A percentile compares a stretch with the other conserved stretches of the same genome.
phyloP scores from a whole-genome alignment of 2,888 invertebrate species.

The Caenorhabditis macrosperma region DNA sequence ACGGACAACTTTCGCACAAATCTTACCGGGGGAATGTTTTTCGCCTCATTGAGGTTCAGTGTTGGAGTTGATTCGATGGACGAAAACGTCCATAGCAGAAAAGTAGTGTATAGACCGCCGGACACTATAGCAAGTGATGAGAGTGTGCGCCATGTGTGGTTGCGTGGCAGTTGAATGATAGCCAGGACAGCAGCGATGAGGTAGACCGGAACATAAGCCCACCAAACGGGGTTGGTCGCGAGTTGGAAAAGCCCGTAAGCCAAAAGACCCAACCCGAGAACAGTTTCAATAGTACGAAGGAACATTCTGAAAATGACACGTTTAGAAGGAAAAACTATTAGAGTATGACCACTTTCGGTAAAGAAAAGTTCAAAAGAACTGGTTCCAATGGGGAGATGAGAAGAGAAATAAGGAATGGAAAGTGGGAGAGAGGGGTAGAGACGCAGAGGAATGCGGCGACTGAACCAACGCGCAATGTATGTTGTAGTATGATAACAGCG shows the following conservation, averaged over 20 bases:
- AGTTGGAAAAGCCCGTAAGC: conserved; percentile 23
- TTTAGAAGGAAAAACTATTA: background rate
- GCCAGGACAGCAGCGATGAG: conserved; percentile 20
- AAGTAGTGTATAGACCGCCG: conserved; percentile 41
- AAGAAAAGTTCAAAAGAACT: conserved; percentile 20
- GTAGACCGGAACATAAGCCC: conserved; percentile 47
- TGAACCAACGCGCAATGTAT: conserved; percentile 28
- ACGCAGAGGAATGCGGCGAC: conserved; percentile 23
- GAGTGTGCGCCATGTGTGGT: conserved; percentile 39
- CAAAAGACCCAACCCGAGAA: conserved; percentile 30
- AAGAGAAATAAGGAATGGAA: conserved; percentile 7
- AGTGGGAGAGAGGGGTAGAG: conserved; percentile 1
- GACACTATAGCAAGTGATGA: conserved; percentile 37
- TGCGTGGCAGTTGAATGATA: conserved; percentile 30
- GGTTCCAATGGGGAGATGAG: conserved; percentile 9
- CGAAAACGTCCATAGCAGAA: conserved; percentile 49
- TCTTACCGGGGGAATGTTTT: conserved; percentile 40
- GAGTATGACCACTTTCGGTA: conserved; percentile 29
- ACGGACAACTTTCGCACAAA: no score
- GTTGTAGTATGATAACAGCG: conserved; percentile 52
- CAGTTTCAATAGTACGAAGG: conserved; percentile 16
- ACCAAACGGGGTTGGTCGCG: conserved; percentile 26
- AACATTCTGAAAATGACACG: conserved; percentile 29
- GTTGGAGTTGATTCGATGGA: conserved; percentile 34
- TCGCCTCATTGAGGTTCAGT: conserved; percentile 24